A percentile compares a stretch with the other conserved stretches of the same genome.
phyloP scores from a whole-genome alignment of 2,113 vertebrate genomes.

The Dipodomys merriami region DNA sequence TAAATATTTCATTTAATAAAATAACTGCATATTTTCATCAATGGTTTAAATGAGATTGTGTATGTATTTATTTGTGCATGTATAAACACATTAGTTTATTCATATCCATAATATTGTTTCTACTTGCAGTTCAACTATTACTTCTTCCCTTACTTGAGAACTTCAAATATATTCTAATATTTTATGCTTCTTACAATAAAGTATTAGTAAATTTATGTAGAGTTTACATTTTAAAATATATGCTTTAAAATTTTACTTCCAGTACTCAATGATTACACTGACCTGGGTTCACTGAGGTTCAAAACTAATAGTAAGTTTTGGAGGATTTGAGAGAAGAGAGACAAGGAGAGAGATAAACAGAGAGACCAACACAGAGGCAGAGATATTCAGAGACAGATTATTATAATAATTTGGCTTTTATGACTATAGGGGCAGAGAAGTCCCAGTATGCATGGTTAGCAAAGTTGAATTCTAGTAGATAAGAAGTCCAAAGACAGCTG shows the following conservation, averaged over 20 bases:
- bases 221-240: background rate
- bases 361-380: background rate
- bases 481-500: background rate
- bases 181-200: background rate
- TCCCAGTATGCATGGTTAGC: background rate
- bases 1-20: background rate
- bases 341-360: background rate
- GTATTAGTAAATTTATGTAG: background rate
- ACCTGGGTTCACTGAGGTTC: background rate
- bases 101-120: background rate
- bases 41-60: background rate
- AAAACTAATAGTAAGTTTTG: too few relatives aligned
- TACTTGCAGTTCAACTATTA: background rate
- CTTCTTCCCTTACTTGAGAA: background rate
- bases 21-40: background rate
- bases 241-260: background rate
- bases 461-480: background rate
- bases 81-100: background rate
- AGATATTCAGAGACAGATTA: background rate
- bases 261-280: background rate
- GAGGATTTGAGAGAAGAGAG: too few relatives aligned
- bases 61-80: background rate
- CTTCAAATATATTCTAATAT: background rate
- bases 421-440: background rate
- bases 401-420: background rate